A percentile compares a stretch with the other conserved stretches of the same genome.
Evolutionary conservation across 2,113 vertebrate genomes (phyloP).

Genomic region (Tamias sibiricus): DNA sequence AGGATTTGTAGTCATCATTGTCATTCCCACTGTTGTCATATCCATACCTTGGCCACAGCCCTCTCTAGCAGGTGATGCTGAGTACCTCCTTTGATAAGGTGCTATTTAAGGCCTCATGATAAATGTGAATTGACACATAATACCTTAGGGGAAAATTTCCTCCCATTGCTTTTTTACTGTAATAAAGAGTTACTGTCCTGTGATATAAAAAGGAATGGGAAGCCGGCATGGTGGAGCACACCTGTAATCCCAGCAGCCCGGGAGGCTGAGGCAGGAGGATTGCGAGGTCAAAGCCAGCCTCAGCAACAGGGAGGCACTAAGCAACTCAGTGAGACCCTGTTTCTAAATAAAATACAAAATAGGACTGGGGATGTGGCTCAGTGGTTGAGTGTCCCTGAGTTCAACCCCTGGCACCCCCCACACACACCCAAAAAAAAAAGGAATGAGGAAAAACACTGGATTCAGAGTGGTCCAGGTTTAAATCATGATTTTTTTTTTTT

Average conservation of each 20-base stretch:
- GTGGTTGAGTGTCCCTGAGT: no score
- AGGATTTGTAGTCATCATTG: neutral
- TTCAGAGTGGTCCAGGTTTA: neutral
- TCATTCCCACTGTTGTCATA: neutral
- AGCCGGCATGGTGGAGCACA: neutral
- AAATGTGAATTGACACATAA: neutral
- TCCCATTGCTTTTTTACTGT: neutral
- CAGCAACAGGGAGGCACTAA: no score
- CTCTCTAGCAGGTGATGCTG: neutral
- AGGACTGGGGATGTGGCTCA: no score
- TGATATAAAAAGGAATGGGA: neutral
- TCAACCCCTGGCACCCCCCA: no score
- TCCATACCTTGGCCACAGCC: neutral
- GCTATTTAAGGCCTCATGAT: neutral
- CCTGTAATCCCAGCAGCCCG: no score
- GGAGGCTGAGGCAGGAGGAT: no score
- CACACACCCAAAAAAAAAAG: no score
- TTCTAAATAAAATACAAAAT: no score
- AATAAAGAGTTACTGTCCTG: neutral
- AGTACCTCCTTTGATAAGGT: neutral
- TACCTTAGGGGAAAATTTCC: neutral
- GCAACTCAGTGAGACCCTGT: no score
- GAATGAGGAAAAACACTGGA: no score
- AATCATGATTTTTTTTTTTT: neutral
- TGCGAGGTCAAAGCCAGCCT: no score